Base-by-base conservation (phyloP, 2,797 vertebrate genomes). In the Cirrhinus molitorella region DNA sequence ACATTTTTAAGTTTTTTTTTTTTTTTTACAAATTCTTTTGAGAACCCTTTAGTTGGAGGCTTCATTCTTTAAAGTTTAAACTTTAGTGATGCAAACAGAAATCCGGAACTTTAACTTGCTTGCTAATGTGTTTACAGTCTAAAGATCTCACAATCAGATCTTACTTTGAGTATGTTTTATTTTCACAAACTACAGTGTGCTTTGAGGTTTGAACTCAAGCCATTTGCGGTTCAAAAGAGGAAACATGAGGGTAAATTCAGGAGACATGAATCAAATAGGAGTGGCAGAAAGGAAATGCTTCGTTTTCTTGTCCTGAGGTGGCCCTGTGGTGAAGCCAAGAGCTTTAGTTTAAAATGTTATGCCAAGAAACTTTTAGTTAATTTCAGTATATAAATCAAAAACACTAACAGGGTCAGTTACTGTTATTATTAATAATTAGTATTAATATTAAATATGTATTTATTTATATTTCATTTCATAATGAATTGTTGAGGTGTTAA, bases 231-330 rank as follows among this genome's bases (percentile, higher is more conserved):
- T 61, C 21, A 51, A n/a, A 59, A 55, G 55, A 71, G 43, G 25
- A 61, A 77, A 43, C 72, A 84, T 63, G n/a, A 14, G 74, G 73
- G 70, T 17, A 49, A 81, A 74, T 23, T 76, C 66, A 51, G 80
- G 68, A 63, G 75, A 83, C 45, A 37, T 21, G 47, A 85, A 81
- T 14, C 5, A 61, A 61, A 81, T 55, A 71, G n/a, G 86, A 83
- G 81, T 80, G 57, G 71, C 63, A 89, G 87, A 73, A 85, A 87
- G 88, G 90, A 87, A 84, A 81, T 84, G 81, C 63, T 85, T 89
- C 61, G 1, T 28, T 43, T 57, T 84, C 57, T 82, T 91, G 90
- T 91, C 91, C 91, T 90, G 83, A 86, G 79, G 79, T 91, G 88
- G 93, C 88, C 88, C 23, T 87, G 86, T 74, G 68, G 55, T 25